Conservation (phyloP, 2,113 vertebrate genomes). For the Orthonyx spaldingii region DNA sequence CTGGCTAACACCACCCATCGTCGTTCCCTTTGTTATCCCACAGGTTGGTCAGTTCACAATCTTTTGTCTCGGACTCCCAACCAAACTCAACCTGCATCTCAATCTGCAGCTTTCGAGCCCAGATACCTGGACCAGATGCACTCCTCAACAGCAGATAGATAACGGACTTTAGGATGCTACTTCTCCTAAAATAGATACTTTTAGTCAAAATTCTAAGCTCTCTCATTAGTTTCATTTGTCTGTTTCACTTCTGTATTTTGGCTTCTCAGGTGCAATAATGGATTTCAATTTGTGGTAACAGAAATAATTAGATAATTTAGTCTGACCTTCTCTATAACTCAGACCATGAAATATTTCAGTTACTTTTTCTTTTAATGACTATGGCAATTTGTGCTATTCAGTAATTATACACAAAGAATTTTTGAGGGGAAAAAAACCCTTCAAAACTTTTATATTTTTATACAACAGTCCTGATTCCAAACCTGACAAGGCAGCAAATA, state of each 20-base stretch:
- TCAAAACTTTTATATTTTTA: background rate
- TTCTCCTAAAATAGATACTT: background rate
- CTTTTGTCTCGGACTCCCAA: rapidly evolving
- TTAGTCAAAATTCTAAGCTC: background rate
- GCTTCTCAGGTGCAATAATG: background rate
- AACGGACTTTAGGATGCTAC: background rate
- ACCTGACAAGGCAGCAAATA: background rate
- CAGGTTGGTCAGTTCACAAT: background rate
- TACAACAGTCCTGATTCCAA: background rate
- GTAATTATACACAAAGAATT: background rate
- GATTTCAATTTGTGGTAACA: background rate
- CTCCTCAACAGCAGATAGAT: background rate
- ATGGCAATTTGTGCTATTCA: background rate
- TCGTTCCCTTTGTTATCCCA: rapidly evolving
- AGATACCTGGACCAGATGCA: background rate
- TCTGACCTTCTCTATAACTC: background rate
- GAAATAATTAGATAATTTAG: background rate
- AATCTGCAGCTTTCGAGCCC: rapidly evolving
- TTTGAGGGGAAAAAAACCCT: rapidly evolving
- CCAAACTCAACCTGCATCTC: background rate
- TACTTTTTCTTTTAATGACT: background rate
- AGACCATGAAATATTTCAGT: background rate
- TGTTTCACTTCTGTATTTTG: background rate
- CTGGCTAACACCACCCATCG: no score
- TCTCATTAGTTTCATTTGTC: background rate